Conservation (phyloP, 1,140 invertebrate species). For the Coelopa frigida region DNA sequence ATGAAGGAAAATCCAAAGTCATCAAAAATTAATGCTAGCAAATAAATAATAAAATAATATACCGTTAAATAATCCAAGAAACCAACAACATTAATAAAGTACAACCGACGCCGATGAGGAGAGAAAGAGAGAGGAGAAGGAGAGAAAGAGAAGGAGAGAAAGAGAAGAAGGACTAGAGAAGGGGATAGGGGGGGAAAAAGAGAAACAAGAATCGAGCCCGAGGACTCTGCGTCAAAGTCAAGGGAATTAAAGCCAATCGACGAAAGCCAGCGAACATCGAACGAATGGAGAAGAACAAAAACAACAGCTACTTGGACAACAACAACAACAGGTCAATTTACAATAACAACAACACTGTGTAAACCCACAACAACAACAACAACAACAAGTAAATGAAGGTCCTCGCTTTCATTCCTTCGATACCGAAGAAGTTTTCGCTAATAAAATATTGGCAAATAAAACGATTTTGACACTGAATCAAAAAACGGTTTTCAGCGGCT, state of each 20-base stretch:
- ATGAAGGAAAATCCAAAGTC: slow-evolving; percentile 10
- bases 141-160: background rate
- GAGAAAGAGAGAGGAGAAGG: background rate
- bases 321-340: too few species aligned
- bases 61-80: slow-evolving; percentile 44
- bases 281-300: background rate
- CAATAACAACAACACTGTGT: too few species aligned
- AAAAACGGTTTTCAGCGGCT: slow-evolving; percentile 27
- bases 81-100: slow-evolving; percentile 44
- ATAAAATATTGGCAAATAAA: slow-evolving; percentile 44
- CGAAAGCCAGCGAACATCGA: background rate
- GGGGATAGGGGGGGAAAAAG: background rate
- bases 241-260: slow-evolving; percentile 2
- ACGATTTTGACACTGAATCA: slow-evolving; percentile 44
- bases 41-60: slow-evolving; percentile 45
- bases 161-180: background rate
- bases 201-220: background rate
- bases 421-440: too few species aligned
- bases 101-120: slow-evolving; percentile 8
- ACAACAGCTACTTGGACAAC: slow-evolving; percentile 14
- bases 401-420: too few species aligned
- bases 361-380: slow-evolving; percentile 18
- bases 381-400: too few species aligned
- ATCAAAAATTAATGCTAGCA: slow-evolving; percentile 42
- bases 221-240: background rate